Evolutionary conservation across 2,797 vertebrate species (phyloP).

Genomic region (Chromis chromis): DNA sequence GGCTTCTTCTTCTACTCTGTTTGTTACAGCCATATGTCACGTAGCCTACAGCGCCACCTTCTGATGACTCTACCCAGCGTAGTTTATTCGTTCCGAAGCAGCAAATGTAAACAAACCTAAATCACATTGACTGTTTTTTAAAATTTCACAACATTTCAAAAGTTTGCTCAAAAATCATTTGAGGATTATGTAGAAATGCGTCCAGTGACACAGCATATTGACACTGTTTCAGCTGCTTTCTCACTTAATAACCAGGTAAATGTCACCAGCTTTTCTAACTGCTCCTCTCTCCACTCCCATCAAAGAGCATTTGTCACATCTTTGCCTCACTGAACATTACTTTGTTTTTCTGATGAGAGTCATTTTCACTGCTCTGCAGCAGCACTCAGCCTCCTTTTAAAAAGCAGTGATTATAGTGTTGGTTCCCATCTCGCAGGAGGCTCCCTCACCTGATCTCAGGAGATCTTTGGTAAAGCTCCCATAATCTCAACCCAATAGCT

Average conservation of each 20-base stretch:
- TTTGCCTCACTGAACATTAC: background rate
- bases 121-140: no score
- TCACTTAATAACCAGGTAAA: background rate
- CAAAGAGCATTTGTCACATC: background rate
- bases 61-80: no score
- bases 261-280: background rate
- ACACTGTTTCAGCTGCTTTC: background rate
- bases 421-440: constrained; percentile 52
- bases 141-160: no score
- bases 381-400: constrained; percentile 26
- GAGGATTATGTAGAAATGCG: no score
- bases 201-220: background rate
- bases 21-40: no score
- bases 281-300: background rate
- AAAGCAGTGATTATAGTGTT: constrained; percentile 55
- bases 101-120: no score
- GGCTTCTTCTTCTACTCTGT: no score
- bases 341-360: constrained; percentile 32
- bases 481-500: constrained; percentile 66
- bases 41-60: no score
- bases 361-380: constrained; percentile 28
- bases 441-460: constrained; percentile 66
- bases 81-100: no score
- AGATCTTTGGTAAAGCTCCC: constrained; percentile 66
- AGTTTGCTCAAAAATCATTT: no score